Conservation (phyloP, 1,140 invertebrate species). For the Drosophila orosa region DNA sequence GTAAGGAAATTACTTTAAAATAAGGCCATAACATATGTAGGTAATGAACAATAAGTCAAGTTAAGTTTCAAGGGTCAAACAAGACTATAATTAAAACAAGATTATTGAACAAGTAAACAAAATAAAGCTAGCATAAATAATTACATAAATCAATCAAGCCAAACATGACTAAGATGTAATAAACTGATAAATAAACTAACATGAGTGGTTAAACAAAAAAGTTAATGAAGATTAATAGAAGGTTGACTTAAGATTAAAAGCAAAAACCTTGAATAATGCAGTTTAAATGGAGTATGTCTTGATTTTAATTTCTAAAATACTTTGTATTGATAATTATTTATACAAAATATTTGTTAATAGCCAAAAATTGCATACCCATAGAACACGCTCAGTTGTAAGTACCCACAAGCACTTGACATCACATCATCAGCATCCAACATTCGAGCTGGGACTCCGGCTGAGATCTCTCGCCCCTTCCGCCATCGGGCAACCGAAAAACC, state of each 20-base stretch:
- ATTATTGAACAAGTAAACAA: slow-evolving; percentile 7
- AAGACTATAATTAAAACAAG: slow-evolving; percentile 3
- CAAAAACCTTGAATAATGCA: slow-evolving; percentile 1
- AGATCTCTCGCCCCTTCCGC: slow-evolving; percentile 15
- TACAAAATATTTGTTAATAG: slow-evolving; percentile 11
- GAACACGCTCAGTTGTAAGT: slow-evolving; percentile 12
- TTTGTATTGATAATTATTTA: neutral
- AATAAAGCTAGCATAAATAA: neutral
- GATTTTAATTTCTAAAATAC: neutral
- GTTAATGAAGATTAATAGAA: slow-evolving; percentile 8
- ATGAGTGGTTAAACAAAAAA: neutral
- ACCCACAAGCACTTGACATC: slow-evolving; percentile 63
- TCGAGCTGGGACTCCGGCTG: slow-evolving; percentile 11
- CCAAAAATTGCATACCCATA: slow-evolving; percentile 12
- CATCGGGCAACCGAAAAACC: slow-evolving; percentile 17
- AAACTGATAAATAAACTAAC: slow-evolving; percentile 10
- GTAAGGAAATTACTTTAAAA: neutral
- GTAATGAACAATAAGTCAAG: no score
- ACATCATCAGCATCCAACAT: slow-evolving; percentile 41
- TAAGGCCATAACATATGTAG: no score
- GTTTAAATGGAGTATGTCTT: neutral
- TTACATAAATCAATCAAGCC: slow-evolving; percentile 10
- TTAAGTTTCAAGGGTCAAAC: no score
- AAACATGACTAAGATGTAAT: slow-evolving; percentile 12
- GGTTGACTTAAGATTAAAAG: neutral